Base-by-base conservation (phyloP, 2,888 invertebrate species). In the Plagodis pulveraria region DNA sequence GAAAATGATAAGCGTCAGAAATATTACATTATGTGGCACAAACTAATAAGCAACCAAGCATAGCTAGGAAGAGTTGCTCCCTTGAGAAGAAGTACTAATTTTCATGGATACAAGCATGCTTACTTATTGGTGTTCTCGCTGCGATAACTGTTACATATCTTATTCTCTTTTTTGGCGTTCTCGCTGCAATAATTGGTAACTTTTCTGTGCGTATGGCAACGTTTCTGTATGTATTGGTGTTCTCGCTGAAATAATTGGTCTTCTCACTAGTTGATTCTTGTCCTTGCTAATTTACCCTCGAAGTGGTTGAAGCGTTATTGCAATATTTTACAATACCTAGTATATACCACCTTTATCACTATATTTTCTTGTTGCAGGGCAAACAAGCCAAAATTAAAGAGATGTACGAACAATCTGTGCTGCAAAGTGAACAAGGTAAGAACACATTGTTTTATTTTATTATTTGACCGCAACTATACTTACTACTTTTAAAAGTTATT, bases 361-460 rank as follows among this genome's bases (percentile, higher is more conserved):
- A 9, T 41, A 36, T 10, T 40, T 8, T 40, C 40, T 42, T 42
- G 11, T 42, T 42, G 5, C 11, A 96, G 96, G 97, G 97, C 9
- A 97, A 97, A 81, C 97, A 97, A 89, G 97, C 96, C 0, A 97
- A 97, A 78, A 96, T 98, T 88, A 98, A 98, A 81, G 98, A 98
- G 78, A 95, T 97, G 94, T 98, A 98, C 81, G 98, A 98, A 78
- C 97, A 97, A 77, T 98, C 98, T 0, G 96, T 98, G 0, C 95
- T 95, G 71, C 97, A 96, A 73, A 96, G 96, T 61, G 97, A 96
- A 81, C 94, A 95, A 74, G 87, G 93, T 89, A 71, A 36, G 6
- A 5, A 36, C 8, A 22, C 22, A 22, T 22, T n/a, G n/a, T n/a
- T n/a, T n/a, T n/a, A n/a, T 22, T 22, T 55, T 22, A 8, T 36